Conservation (phyloP, 2,113 vertebrate species). For the Axis porcinus region DNA sequence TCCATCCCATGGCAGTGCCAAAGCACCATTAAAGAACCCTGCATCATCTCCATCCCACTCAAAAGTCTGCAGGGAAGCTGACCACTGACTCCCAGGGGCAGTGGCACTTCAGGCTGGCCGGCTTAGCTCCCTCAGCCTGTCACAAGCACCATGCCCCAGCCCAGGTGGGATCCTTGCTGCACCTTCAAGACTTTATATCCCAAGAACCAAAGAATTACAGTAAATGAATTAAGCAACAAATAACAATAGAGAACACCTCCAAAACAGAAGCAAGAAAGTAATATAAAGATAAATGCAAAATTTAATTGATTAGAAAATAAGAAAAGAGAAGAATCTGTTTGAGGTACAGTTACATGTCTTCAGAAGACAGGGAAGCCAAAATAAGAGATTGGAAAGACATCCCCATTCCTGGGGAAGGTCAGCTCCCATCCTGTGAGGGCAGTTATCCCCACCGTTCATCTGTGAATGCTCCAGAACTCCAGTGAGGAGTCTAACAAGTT, state of each 20-base stretch:
- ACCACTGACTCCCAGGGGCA: not conserved
- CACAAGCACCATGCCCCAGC: accelerated
- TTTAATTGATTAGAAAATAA: not conserved
- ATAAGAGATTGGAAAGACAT: accelerated
- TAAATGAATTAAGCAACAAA: not conserved
- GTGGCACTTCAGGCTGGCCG: not conserved
- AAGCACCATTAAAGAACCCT: not conserved
- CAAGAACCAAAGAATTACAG: not conserved
- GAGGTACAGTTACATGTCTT: not conserved
- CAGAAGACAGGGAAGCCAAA: not conserved
- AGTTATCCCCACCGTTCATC: accelerated
- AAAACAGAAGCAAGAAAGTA: not conserved
- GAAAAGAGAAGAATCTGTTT: not conserved
- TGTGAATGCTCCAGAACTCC: not conserved
- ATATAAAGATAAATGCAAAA: not conserved
- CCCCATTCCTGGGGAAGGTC: not conserved
- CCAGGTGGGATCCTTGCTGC: accelerated
- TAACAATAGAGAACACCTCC: not conserved
- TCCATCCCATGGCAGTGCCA: not conserved
- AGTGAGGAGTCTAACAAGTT: not conserved
- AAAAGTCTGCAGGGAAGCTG: not conserved
- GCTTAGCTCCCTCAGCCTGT: accelerated
- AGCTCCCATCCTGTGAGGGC: not conserved
- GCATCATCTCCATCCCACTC: not conserved
- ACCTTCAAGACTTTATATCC: not conserved